Conservation (phyloP, 2,888 invertebrate genomes). For the Chromoteleia sp. region DNA sequence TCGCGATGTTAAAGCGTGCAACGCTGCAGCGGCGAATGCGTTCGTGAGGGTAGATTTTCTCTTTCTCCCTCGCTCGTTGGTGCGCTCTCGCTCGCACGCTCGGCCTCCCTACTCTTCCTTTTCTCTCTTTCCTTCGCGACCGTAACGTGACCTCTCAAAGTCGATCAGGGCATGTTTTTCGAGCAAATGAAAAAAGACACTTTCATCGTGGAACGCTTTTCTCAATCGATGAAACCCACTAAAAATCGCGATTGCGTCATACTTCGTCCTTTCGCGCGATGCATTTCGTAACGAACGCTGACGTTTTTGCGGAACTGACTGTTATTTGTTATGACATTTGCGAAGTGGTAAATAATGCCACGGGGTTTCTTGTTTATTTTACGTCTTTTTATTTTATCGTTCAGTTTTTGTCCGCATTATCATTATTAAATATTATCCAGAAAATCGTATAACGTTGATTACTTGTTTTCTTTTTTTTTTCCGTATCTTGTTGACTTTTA, state of each 20-base stretch:
- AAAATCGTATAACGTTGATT: too few relatives aligned
- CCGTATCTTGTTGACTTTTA: background rate
- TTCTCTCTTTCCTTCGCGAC: constrained; percentile 3
- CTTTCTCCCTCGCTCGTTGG: constrained; percentile 9
- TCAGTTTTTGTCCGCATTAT: too few relatives aligned
- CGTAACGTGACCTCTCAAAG: constrained; percentile 53
- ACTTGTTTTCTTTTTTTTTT: too few relatives aligned
- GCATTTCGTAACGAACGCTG: constrained; percentile 13
- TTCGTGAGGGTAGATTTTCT: constrained; percentile 68
- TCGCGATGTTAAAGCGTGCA: constrained; percentile 84
- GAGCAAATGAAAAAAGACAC: constrained; percentile 45
- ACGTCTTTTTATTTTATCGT: background rate
- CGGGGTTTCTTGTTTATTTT: background rate
- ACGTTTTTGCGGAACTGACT: constrained; percentile 11
- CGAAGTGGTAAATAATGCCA: constrained; percentile 4
- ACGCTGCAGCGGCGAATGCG: constrained; percentile 74
- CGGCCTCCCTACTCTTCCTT: background rate
- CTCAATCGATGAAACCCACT: constrained; percentile 46
- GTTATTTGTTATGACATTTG: constrained; percentile 7
- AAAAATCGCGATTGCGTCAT: constrained; percentile 44
- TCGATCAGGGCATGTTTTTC: constrained; percentile 52
- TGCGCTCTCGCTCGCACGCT: constrained; percentile 19
- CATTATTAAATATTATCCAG: too few relatives aligned
- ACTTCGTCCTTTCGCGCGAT: background rate
- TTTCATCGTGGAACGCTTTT: constrained; percentile 26